Evolutionary conservation across 2,797 vertebrate species (phyloP).

Genomic region (Sebastes iracundus): DNA sequence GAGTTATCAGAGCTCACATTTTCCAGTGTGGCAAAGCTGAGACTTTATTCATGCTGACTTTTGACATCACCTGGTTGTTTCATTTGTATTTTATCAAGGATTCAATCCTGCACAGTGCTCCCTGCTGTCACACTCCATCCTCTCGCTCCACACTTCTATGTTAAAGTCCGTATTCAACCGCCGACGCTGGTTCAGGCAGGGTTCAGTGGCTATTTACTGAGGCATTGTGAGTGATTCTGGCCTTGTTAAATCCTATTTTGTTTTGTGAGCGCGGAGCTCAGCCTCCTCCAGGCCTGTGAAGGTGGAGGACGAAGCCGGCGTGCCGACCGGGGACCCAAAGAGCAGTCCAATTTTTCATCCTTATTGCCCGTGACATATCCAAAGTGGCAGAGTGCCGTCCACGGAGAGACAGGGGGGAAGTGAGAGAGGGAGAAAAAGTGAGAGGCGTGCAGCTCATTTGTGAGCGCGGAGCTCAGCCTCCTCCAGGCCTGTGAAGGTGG

Average conservation of each 20-base stretch:
- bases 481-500: constrained; percentile 73
- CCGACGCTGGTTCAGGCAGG: constrained; percentile 49
- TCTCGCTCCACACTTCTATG: constrained; percentile 2
- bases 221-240: constrained; percentile 71
- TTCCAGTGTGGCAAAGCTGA: background rate
- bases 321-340: constrained; percentile 70
- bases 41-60: background rate
- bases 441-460: constrained; percentile 37
- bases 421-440: constrained; percentile 37
- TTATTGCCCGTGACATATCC: constrained; percentile 90
- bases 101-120: background rate
- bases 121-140: constrained; percentile 25
- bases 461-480: constrained; percentile 71
- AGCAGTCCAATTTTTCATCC: constrained; percentile 90
- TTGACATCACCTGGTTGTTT: constrained; percentile 7
- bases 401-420: constrained; percentile 31
- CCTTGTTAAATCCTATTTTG: constrained; percentile 82
- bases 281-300: constrained; percentile 78
- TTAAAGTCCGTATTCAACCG: constrained; percentile 45
- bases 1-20: background rate
- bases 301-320: constrained; percentile 67
- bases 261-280: constrained; percentile 62
- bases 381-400: constrained; percentile 84
- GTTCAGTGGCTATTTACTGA: constrained; percentile 71
- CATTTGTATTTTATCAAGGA: constrained; percentile 13